Percentiles rank a stretch among this genome's conserved stretches.
These are phyloP conservation scores for Basileuterus tristriatus DNA, from an alignment of 2,797 vertebrate species.

Conservation along the genomic window DNA sequence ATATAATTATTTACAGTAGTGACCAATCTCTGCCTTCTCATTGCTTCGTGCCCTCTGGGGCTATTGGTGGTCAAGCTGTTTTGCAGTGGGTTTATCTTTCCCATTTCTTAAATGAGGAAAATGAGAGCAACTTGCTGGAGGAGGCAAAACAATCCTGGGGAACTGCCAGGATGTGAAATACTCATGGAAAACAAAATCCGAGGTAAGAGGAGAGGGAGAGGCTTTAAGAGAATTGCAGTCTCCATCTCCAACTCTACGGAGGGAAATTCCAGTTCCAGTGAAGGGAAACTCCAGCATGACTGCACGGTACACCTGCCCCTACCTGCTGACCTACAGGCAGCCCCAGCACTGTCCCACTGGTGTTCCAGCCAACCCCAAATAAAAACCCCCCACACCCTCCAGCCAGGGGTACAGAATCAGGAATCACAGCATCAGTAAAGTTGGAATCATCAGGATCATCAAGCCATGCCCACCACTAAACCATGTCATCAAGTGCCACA, in stretches of 20 bases:
- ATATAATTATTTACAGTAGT: not conserved
- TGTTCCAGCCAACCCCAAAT: not conserved
- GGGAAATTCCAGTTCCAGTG: not conserved
- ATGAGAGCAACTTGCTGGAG: not conserved
- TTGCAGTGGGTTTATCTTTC: conserved; percentile 19
- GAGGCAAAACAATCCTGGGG: not conserved
- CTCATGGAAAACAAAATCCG: not conserved
- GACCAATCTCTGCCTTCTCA: not conserved
- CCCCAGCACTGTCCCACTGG: not conserved
- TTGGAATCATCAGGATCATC: not conserved
- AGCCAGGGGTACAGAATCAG: too few relatives aligned
- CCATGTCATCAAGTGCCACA: not conserved
- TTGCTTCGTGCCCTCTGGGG: not conserved
- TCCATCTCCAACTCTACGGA: not conserved
- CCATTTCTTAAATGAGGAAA: conserved; percentile 10
- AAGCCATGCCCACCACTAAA: not conserved
- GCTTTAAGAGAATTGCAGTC: not conserved
- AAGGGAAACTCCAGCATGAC: not conserved
- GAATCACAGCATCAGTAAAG: fast-evolving
- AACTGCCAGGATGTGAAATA: not conserved
- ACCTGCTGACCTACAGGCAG: not conserved
- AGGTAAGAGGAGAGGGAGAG: not conserved
- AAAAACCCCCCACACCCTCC: fast-evolving
- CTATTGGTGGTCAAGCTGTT: conserved; percentile 10
- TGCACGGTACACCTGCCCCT: not conserved